Conservation (phyloP, 2,797 vertebrate genomes). For the Novumbra hubbsi region DNA sequence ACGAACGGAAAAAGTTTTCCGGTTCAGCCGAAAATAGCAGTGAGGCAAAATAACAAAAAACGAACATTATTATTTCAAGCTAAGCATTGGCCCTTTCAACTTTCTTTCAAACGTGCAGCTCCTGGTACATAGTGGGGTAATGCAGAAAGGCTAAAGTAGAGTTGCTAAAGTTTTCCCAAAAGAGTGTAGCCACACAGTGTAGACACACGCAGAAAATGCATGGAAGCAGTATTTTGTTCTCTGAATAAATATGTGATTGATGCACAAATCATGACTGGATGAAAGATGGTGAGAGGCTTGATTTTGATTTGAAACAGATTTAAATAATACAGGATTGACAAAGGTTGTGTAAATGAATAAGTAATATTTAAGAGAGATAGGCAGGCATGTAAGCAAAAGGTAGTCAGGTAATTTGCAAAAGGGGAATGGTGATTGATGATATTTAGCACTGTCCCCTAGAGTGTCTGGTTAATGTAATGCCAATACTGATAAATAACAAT, state of each 20-base stretch:
- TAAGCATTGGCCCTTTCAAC: not conserved
- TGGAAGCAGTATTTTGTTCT: slow-evolving; percentile 30
- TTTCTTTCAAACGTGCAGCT: not conserved
- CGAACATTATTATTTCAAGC: not conserved
- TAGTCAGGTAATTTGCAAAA: not conserved
- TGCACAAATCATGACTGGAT: slow-evolving; percentile 44
- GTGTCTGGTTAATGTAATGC: slow-evolving; percentile 50
- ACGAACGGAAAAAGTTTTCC: slow-evolving; percentile 2
- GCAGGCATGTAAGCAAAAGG: slow-evolving; percentile 9
- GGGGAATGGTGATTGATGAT: slow-evolving; percentile 53
- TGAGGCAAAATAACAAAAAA: not conserved
- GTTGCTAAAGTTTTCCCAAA: not conserved
- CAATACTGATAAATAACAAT: slow-evolving; percentile 26
- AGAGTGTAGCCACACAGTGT: not conserved
- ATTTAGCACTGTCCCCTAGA: slow-evolving; percentile 38
- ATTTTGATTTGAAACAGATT: slow-evolving; percentile 33
- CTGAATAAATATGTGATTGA: slow-evolving; percentile 62
- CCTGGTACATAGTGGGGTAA: not conserved
- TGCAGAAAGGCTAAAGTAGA: not conserved
- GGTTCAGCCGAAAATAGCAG: not conserved
- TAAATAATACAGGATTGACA: slow-evolving; percentile 21
- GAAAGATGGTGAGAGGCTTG: slow-evolving; percentile 41
- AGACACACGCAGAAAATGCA: slow-evolving; percentile 8
- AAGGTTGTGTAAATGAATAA: slow-evolving; percentile 28
- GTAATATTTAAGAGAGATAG: slow-evolving; percentile 40